A percentile compares a stretch with the other conserved stretches of the same genome.
Conservation (phyloP, 2,888 invertebrate species). For the Merodon equestris region DNA sequence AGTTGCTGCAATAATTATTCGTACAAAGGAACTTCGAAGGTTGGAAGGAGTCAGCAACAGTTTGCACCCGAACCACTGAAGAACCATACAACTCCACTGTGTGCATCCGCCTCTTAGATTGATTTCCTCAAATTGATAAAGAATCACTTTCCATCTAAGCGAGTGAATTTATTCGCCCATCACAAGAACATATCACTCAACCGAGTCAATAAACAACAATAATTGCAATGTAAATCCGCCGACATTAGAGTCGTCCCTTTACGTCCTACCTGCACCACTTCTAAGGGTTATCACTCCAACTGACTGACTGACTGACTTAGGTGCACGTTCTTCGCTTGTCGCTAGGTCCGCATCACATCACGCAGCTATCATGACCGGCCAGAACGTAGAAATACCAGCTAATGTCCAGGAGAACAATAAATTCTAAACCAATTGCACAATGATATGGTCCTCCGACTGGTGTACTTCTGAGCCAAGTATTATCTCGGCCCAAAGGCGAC, state of each 20-base stretch:
- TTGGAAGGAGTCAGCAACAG: background rate
- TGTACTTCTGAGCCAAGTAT: slow-evolving; percentile 2
- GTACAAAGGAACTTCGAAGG: background rate
- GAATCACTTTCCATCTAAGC: slow-evolving; percentile 69
- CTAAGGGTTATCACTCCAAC: slow-evolving; percentile 44
- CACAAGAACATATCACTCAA: slow-evolving; percentile 70
- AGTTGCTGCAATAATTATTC: too few species aligned
- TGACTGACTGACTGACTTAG: slow-evolving; percentile 52
- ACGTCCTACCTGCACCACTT: slow-evolving; percentile 15
- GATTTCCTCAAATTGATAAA: slow-evolving; percentile 66
- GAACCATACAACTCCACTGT: slow-evolving; percentile 32
- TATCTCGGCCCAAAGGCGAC: slow-evolving; percentile 33
- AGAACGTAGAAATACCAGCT: slow-evolving; percentile 53
- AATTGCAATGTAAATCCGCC: slow-evolving; percentile 72
- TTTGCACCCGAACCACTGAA: background rate
- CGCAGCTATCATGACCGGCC: slow-evolving; percentile 61
- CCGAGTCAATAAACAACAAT: slow-evolving; percentile 71
- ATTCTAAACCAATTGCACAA: slow-evolving; percentile 60
- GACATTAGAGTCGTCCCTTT: slow-evolving; percentile 60
- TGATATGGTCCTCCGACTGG: slow-evolving; percentile 37
- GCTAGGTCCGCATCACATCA: slow-evolving; percentile 59
- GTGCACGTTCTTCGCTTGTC: slow-evolving; percentile 51
- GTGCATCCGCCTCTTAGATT: slow-evolving; percentile 18
- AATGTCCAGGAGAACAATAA: slow-evolving; percentile 58
- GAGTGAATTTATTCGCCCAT: slow-evolving; percentile 70